A percentile compares a stretch with the other conserved stretches of the same genome.
These are phyloP conservation scores for Pangasius mekongensis DNA, from an alignment of 2,797 vertebrate species.

Conservation along the genomic window DNA sequence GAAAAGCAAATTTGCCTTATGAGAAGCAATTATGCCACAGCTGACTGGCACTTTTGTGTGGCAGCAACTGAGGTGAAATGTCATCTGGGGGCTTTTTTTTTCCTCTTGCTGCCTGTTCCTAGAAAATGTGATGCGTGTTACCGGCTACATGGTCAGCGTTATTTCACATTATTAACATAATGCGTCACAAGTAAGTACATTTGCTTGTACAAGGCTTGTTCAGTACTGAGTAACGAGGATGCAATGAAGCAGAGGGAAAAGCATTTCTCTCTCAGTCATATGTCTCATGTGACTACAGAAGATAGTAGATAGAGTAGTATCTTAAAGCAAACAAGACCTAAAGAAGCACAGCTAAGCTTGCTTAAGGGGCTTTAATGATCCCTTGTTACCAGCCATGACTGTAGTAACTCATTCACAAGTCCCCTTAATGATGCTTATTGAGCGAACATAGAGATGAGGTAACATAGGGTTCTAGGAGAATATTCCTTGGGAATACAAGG, in stretches of 20 bases:
- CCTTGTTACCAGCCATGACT: neutral
- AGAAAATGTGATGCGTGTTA: neutral
- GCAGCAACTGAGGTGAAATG: conserved; percentile 57
- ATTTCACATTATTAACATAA: neutral
- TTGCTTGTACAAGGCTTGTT: neutral
- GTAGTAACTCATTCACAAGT: too few species aligned
- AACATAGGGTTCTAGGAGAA: neutral
- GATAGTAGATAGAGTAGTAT: neutral
- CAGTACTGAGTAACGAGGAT: too few species aligned
- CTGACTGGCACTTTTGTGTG: conserved; percentile 85
- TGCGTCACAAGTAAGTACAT: neutral
- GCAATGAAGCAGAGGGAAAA: neutral
- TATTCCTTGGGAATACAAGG: neutral
- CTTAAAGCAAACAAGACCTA: neutral
- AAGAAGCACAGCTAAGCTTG: neutral
- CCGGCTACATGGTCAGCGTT: neutral
- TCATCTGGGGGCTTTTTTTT: neutral
- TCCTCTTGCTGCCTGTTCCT: neutral
- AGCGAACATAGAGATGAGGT: neutral
- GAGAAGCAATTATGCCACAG: conserved; percentile 96
- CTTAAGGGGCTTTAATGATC: neutral
- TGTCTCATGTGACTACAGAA: too few species aligned
- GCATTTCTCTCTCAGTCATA: neutral
- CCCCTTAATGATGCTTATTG: neutral
- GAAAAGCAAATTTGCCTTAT: conserved; percentile 98